phyloP scores from a whole-genome alignment of 2,797 vertebrate species.

The Diplodus sargus region DNA sequence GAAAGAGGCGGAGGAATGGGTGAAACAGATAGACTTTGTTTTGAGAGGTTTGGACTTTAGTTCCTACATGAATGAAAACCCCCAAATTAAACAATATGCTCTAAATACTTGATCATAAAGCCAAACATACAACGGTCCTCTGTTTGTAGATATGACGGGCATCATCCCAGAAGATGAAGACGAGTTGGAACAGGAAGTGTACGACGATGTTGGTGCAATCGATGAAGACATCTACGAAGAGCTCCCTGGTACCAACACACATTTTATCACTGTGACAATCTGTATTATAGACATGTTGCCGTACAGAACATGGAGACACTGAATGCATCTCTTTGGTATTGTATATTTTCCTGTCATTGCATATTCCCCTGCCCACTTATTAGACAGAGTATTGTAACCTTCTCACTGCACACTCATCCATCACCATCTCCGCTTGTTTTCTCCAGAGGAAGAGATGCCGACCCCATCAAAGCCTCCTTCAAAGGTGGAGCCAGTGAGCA shows the following conservation, averaged over 20 bases:
- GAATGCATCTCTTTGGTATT: neutral
- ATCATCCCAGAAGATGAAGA: conserved; percentile 91
- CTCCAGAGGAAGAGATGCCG: conserved; percentile 85
- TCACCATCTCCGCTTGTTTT: conserved; percentile 21
- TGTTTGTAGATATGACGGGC: conserved; percentile 86
- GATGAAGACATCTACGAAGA: conserved; percentile 96
- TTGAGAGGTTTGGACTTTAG: conserved; percentile 87
- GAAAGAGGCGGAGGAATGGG: conserved; percentile 96
- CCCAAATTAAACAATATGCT: neutral
- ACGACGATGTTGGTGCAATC: conserved; percentile 89
- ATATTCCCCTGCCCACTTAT: neutral
- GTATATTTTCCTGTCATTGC: neutral
- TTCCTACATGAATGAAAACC: neutral
- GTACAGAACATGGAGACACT: neutral
- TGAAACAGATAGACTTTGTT: conserved; percentile 93
- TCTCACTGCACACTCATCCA: conserved; percentile 9
- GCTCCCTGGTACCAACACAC: conserved; percentile 88
- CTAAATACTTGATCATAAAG: neutral
- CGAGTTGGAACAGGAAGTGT: conserved; percentile 79
- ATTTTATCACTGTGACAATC: neutral
- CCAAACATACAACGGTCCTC: neutral
- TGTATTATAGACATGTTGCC: neutral
- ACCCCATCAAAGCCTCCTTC: conserved; percentile 63
- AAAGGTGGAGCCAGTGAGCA: conserved; percentile 73
- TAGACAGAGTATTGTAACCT: neutral